Evolutionary conservation across 2,888 invertebrate species (phyloP), one percentile per base, ranked within the genome.

Genomic region (Bugula neritina): DNA sequence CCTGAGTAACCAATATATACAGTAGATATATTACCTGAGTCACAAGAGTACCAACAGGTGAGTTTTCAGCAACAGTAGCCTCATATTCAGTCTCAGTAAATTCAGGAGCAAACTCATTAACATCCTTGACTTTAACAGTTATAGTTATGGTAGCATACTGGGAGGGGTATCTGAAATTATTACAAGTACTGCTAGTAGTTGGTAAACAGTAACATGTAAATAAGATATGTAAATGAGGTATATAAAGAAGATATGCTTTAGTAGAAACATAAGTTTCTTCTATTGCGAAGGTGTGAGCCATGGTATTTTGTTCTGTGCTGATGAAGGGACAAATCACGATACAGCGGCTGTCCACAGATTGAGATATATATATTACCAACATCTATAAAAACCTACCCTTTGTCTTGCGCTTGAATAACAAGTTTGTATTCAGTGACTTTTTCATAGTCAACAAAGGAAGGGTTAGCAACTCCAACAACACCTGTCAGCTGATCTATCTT

Each of bases 61-160:
- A 63, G 63, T 63, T 63, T n/a, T 63, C 63, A 29, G 63, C 13
- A 63, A 63, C n/a, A 5, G 29, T 63, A 63, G 63, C 27, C 27
- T 31, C 10, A 31, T 63, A 63, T 29, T 27, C 31, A 31, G 27
- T 17, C 17, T 21, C 63, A 10, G 13, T 31, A 31, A 63, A 63
- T 10, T 29, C 25, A 31, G 63, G 63, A 27, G 63, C 63, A 34
- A 63, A 63, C n/a, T 63, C 63, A 63, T 63, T 63, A 13, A 63
- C 63, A 31, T 63, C 63, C 31, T 63, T 34, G 3, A 63, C 63
- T 63, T 31, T 63, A 5, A 63, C 31, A 17, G 63, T 63, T 2
- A 63, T 63, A 63, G 25, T n/a, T 27, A 63, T 27, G 31, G 63
- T 63, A 63, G 29, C 63, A 31, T 63, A 63, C 63, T 63, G 63